Evolutionary conservation across 2,113 vertebrate species (phyloP).

Genomic region (Anthoscopus minutus): DNA sequence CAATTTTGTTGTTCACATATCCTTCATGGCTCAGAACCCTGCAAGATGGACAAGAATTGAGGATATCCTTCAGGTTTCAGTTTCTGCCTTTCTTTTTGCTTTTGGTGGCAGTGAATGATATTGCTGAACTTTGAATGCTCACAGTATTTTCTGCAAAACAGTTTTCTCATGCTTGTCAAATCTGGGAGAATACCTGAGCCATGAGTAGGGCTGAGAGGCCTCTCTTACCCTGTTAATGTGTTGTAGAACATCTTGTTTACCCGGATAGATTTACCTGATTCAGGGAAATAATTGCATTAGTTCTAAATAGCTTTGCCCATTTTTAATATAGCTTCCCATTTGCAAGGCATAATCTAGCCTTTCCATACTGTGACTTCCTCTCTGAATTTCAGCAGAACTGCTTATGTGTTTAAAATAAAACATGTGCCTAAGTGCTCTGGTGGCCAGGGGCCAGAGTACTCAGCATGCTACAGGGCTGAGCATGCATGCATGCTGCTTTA

Average conservation of each 20-base stretch:
- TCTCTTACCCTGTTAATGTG: not conserved
- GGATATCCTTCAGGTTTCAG: not conserved
- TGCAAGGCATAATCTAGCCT: not conserved
- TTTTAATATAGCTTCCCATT: not conserved
- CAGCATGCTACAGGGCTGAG: not conserved
- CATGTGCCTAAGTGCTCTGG: conserved; percentile 13
- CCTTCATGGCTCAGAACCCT: not conserved
- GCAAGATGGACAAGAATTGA: accelerated
- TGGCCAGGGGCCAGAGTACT: conserved; percentile 13
- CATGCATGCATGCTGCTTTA: not conserved
- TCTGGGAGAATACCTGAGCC: not conserved
- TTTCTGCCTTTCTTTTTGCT: not conserved
- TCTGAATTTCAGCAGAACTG: not conserved
- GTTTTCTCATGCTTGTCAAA: not conserved
- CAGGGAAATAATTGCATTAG: not conserved
- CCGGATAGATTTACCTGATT: not conserved
- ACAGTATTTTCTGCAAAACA: not conserved
- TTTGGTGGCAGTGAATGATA: not conserved
- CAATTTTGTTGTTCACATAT: accelerated
- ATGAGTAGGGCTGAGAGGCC: not conserved
- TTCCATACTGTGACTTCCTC: not conserved
- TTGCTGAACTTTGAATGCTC: not conserved
- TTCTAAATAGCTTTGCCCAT: not conserved
- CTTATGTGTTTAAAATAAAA: not conserved
- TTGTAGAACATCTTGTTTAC: not conserved